Conservation (phyloP, 2,113 vertebrate species). For the Brienomyrus brachyistius region DNA sequence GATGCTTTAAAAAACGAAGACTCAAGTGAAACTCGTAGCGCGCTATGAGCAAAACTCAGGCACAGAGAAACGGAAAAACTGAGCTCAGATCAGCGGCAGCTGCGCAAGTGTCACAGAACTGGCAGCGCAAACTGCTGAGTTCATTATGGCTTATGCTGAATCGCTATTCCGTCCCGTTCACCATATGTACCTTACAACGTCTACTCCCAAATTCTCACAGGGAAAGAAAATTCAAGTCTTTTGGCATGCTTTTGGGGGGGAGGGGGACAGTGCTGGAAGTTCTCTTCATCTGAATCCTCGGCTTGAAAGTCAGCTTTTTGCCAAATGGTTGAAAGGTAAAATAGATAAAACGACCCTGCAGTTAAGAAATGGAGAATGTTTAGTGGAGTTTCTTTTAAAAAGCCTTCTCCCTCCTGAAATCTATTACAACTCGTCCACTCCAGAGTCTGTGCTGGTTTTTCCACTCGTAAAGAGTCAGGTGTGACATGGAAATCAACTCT, state of each 20-base stretch:
- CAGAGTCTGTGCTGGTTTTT: background rate
- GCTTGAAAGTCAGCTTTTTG: slow-evolving; percentile 12
- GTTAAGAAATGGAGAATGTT: background rate
- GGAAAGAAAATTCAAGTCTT: slow-evolving; percentile 16
- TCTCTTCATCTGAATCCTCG: background rate
- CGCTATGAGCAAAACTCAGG: background rate
- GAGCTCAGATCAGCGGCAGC: background rate
- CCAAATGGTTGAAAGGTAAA: background rate
- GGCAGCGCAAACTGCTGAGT: slow-evolving; percentile 6
- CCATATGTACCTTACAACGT: slow-evolving; percentile 10
- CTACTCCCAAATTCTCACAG: slow-evolving; percentile 17
- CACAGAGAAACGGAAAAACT: background rate
- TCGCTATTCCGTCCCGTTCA: slow-evolving; percentile 34
- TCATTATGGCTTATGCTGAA: slow-evolving; percentile 15
- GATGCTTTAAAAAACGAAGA: background rate
- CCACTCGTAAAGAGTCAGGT: background rate
- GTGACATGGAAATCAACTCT: background rate
- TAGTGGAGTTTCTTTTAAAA: background rate
- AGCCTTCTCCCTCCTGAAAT: background rate
- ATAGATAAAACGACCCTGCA: background rate
- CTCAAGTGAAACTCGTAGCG: background rate
- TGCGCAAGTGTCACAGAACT: background rate
- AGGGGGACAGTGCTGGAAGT: background rate
- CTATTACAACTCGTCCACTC: background rate
- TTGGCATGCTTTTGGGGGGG: background rate